phyloP scores from a whole-genome alignment of 1,140 invertebrate species.

The Thrips palmi region DNA sequence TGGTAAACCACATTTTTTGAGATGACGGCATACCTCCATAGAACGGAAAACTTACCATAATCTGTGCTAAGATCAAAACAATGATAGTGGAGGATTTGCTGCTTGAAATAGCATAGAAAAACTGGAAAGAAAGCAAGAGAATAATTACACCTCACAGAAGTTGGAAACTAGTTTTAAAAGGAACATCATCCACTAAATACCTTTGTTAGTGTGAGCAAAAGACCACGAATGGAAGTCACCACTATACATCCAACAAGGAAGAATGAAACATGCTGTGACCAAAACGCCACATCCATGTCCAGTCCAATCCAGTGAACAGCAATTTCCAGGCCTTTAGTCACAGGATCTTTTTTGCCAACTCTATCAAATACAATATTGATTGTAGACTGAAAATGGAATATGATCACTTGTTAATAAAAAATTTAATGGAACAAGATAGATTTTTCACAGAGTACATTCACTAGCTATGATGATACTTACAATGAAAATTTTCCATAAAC shows the following conservation, averaged over 20 bases:
- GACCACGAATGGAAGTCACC: slow-evolving; percentile 89
- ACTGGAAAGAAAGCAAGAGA: slow-evolving; percentile 41
- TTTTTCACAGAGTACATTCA: too few species aligned
- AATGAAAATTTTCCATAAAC: slow-evolving; percentile 99
- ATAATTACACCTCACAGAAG: slow-evolving; percentile 9
- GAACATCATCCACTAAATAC: slow-evolving; percentile 26
- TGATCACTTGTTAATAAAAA: slow-evolving; percentile 8
- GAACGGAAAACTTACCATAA: slow-evolving; percentile 67
- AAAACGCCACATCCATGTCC: slow-evolving; percentile 92
- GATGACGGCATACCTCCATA: too few species aligned
- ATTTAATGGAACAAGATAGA: slow-evolving; percentile 4
- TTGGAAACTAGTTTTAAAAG: too few species aligned
- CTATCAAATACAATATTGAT: slow-evolving; percentile 98
- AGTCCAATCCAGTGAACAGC: slow-evolving; percentile 94
- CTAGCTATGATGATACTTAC: slow-evolving; percentile 48
- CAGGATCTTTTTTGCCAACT: slow-evolving; percentile 95
- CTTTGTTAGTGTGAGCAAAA: slow-evolving; percentile 94
- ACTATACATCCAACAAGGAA: slow-evolving; percentile 94
- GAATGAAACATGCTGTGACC: slow-evolving; percentile 98
- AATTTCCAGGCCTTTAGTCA: slow-evolving; percentile 92
- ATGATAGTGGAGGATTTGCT: slow-evolving; percentile 98
- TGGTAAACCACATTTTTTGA: slow-evolving; percentile 5
- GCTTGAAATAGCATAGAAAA: slow-evolving; percentile 99
- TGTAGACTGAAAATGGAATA: slow-evolving; percentile 49
- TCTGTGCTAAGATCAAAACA: slow-evolving; percentile 88